These are phyloP conservation scores for Sturnira hondurensis DNA, from an alignment of 2,113 vertebrate species.

Conservation along the genomic window DNA sequence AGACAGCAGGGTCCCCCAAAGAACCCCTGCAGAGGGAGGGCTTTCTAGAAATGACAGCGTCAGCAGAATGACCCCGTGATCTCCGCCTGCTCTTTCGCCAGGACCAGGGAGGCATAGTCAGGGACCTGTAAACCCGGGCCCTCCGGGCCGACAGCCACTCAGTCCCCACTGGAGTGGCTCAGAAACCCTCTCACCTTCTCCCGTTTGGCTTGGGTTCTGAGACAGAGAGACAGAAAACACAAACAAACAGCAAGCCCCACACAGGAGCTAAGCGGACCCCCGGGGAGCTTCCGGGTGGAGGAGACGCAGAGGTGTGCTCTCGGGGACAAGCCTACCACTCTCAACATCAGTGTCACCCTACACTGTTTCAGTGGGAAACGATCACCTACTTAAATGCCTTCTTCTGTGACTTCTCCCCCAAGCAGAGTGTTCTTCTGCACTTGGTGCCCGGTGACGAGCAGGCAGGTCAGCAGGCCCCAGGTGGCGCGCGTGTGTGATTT, in stretches of 20 bases:
- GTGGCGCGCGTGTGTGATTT: too few species aligned
- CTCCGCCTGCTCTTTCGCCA: not conserved
- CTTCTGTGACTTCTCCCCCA: not conserved
- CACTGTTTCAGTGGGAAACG: rapidly evolving
- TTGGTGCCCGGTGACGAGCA: not conserved
- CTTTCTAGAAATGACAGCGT: rapidly evolving
- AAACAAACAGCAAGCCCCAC: not conserved
- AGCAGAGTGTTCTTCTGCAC: not conserved
- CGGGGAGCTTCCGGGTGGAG: not conserved
- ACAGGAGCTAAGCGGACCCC: rapidly evolving
- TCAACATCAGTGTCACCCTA: rapidly evolving
- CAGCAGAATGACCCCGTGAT: rapidly evolving
- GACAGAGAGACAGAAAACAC: not conserved
- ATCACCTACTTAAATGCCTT: not conserved
- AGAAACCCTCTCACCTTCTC: not conserved
- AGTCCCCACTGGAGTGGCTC: not conserved
- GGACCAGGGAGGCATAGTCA: not conserved
- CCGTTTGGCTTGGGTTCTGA: not conserved
- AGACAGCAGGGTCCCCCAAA: rapidly evolving
- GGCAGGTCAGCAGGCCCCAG: rapidly evolving
- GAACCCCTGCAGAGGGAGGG: rapidly evolving
- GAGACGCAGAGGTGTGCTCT: not conserved
- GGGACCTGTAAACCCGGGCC: not conserved
- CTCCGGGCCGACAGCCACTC: not conserved
- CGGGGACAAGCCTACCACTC: not conserved